Base-by-base conservation (phyloP, 2,113 vertebrate species). In the Colistium nudipinnis region DNA sequence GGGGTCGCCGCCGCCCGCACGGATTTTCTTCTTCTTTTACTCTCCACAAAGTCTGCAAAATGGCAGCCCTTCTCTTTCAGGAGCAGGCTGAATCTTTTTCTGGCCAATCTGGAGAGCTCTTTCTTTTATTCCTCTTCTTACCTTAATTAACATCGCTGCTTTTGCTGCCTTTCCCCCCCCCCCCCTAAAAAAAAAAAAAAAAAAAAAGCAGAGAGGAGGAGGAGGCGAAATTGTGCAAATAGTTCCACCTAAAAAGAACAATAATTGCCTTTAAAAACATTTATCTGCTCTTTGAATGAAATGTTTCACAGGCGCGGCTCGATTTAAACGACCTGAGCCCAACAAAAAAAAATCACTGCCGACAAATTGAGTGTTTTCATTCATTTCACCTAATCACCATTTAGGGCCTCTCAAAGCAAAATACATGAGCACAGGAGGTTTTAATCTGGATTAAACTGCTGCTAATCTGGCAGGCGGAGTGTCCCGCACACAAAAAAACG, bases 261-360 rank as follows among this genome's bases (percentile, higher is more conserved):
- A 94, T 94, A 92, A 91, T 90, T 92, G 86, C 83, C 72, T 92
- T 92, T 90, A 87, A 92, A 94, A 94, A 93, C 90, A 92, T 94
- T 93, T 93, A 93, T 93, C 87, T 93, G 92, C 81, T 89, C 84
- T 90, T 61, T 72, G 79, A 93, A n/a, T n/a, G n/a, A n/a, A n/a
- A n/a, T n/a, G n/a, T n/a, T n/a, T n/a, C n/a, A n/a, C n/a, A n/a
- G n/a, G n/a, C n/a, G n/a, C n/a, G n/a, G n/a, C n/a, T n/a, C n/a
- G n/a, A n/a, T n/a, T n/a, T n/a, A n/a, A n/a, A n/a, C n/a, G n/a
- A n/a, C n/a, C n/a, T n/a, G n/a, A n/a, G n/a, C n/a, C n/a, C n/a
- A n/a, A n/a, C n/a, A n/a, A n/a, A n/a, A n/a, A n/a, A n/a, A n/a
- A n/a, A n/a, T n/a, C n/a, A n/a, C n/a, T n/a, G n/a, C n/a, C n/a